Percentiles rank a stretch among this genome's conserved stretches.
These are phyloP conservation scores for Andrena camellia DNA, from an alignment of 2,888 invertebrate genomes.

Conservation along the genomic window DNA sequence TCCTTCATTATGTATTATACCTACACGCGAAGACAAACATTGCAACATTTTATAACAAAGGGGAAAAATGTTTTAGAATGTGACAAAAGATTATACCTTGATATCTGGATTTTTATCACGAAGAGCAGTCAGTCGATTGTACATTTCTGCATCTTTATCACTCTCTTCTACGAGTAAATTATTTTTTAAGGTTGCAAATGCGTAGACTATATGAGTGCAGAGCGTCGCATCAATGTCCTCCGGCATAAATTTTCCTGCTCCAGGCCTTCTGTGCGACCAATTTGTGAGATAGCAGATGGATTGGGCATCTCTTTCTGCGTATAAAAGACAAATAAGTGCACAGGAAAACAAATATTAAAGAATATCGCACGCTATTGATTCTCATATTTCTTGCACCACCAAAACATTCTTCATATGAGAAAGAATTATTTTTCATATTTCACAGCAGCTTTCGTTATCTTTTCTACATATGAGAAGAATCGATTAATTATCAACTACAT, in stretches of 20 bases:
- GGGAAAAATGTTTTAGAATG: background rate
- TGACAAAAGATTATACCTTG: slow-evolving; percentile 87
- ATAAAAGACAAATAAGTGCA: slow-evolving; percentile 38
- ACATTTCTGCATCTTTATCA: slow-evolving; percentile 94
- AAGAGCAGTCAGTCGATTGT: slow-evolving; percentile 93
- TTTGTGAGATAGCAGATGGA: slow-evolving; percentile 98
- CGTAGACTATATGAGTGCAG: slow-evolving; percentile 98
- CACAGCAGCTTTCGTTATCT: too few relatives aligned
- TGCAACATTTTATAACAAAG: background rate
- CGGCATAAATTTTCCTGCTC: slow-evolving; percentile 94
- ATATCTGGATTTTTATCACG: slow-evolving; percentile 95
- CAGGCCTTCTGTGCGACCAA: slow-evolving; percentile 97
- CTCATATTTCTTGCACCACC: background rate
- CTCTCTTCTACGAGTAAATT: slow-evolving; percentile 92
- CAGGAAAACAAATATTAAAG: background rate
- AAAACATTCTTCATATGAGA: background rate
- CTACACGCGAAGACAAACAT: background rate
- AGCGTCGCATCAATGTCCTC: slow-evolving; percentile 95
- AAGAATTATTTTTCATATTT: too few relatives aligned
- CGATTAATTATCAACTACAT: too few relatives aligned
- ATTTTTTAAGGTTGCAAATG: slow-evolving; percentile 96
- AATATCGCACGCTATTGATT: background rate
- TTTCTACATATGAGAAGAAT: too few relatives aligned
- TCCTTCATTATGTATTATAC: too few relatives aligned
- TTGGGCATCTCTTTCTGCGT: slow-evolving; percentile 92